Evolutionary conservation across 2,888 invertebrate species (phyloP).

Genomic region (Leistus spinibarbis): DNA sequence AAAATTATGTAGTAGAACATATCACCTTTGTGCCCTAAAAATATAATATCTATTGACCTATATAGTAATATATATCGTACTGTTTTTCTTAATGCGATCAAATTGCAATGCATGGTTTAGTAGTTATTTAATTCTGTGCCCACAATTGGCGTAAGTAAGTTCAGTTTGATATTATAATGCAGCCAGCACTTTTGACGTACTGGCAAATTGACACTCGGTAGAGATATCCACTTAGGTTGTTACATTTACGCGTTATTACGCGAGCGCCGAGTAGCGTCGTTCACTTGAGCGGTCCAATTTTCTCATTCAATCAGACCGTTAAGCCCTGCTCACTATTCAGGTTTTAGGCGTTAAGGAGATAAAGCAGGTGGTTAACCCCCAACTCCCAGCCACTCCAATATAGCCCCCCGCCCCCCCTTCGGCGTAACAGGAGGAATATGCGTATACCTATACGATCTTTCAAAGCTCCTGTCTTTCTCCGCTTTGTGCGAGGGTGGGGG

Average conservation of each 20-base stretch:
- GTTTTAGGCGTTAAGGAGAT: conserved; percentile 51
- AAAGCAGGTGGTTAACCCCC: conserved; percentile 48
- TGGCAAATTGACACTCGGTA: conserved; percentile 20
- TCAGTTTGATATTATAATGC: neutral
- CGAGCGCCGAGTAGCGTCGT: neutral
- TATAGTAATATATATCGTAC: too few relatives aligned
- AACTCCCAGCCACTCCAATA: neutral
- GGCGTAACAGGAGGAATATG: neutral
- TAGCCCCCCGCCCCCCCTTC: neutral
- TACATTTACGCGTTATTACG: neutral
- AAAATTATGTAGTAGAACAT: too few relatives aligned
- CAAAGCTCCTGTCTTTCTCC: neutral
- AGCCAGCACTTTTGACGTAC: conserved; percentile 14
- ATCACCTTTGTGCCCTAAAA: too few relatives aligned
- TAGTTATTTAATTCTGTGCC: too few relatives aligned
- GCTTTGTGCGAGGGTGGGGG: neutral
- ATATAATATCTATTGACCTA: too few relatives aligned
- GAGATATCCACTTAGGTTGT: conserved; percentile 13
- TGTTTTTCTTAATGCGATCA: too few relatives aligned
- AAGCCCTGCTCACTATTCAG: conserved; percentile 50
- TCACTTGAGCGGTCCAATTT: conserved; percentile 50
- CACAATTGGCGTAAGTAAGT: too few relatives aligned
- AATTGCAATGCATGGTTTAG: too few relatives aligned
- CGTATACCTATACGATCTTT: neutral
- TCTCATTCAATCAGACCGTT: conserved; percentile 53